Conservation (phyloP, 2,113 vertebrate genomes). For the Nestor notabilis region DNA sequence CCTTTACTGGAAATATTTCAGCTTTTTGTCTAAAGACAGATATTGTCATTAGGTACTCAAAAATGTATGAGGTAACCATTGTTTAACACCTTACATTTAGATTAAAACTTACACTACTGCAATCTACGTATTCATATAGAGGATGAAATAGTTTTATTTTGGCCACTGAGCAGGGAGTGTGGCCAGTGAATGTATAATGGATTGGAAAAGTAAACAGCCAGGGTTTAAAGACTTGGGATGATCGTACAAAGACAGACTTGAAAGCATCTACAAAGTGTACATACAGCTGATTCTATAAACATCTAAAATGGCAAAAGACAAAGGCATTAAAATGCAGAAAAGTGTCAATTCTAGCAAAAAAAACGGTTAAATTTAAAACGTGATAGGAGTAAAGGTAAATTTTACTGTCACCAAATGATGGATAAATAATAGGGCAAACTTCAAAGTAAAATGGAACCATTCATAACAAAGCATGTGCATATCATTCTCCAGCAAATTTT, state of each 20-base stretch:
- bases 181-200: background rate
- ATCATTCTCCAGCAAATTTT: background rate
- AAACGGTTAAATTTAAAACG: background rate
- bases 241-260: background rate
- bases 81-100: background rate
- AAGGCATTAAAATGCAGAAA: background rate
- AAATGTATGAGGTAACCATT: background rate
- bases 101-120: background rate
- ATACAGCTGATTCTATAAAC: background rate
- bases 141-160: background rate
- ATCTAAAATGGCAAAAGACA: background rate
- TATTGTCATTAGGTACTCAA: background rate
- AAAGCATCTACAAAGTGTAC: background rate
- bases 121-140: background rate
- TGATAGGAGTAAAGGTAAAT: background rate
- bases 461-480: background rate
- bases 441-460: background rate
- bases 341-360: background rate
- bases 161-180: background rate
- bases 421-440: background rate
- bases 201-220: background rate
- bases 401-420: background rate
- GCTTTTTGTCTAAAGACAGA: background rate
- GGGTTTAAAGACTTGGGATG: background rate
- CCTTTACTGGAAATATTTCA: background rate